A percentile compares a stretch with the other conserved stretches of the same genome.
These are phyloP conservation scores for Rotaria magnacalcarata DNA, from an alignment of 2,888 invertebrate species.

Conservation along the genomic window DNA sequence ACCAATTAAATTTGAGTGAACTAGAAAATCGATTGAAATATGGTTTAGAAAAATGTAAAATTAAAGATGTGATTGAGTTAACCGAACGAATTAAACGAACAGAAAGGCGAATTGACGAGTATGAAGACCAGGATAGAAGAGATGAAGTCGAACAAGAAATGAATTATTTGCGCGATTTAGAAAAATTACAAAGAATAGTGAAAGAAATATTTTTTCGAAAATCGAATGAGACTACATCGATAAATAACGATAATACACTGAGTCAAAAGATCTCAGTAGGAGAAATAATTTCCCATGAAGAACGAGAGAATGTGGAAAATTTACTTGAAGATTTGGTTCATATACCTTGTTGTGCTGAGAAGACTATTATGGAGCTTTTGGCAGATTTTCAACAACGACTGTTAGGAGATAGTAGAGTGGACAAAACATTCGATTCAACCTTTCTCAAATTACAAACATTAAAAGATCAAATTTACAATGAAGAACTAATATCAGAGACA, in stretches of 20 bases:
- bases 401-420: background rate
- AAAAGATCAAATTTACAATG: background rate
- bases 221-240: background rate
- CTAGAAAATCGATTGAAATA: constrained; percentile 8
- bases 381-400: background rate
- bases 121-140: background rate
- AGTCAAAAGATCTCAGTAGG: no score
- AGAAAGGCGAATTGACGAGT: background rate
- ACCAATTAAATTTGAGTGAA: background rate
- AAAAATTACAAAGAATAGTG: background rate
- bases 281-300: no score
- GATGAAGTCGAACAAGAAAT: constrained; percentile 2
- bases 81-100: background rate
- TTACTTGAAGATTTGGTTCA: background rate
- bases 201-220: background rate
- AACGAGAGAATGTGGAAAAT: background rate
- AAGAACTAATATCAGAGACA: background rate
- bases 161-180: background rate
- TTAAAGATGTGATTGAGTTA: background rate
- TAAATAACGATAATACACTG: background rate
- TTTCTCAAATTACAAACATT: background rate
- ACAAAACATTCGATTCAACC: background rate
- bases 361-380: background rate
- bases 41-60: constrained; percentile 17
- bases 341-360: constrained; percentile 17